phyloP scores from a whole-genome alignment of 2,797 vertebrate species.

The Microtus obscurus region DNA sequence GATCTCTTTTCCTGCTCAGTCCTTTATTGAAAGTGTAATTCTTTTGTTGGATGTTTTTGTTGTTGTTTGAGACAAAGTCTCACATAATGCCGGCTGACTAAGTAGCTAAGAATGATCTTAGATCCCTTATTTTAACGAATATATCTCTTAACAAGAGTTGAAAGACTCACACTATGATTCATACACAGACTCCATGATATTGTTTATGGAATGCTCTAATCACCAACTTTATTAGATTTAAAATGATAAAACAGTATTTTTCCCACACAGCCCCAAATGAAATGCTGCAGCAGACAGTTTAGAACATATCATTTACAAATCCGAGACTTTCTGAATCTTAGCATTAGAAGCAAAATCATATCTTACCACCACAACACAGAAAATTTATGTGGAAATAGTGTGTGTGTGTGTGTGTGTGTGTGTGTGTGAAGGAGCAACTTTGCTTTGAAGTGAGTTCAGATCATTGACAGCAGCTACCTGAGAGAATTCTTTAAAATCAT shows the following conservation, averaged over 20 bases:
- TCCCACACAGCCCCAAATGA: slow-evolving; percentile 28
- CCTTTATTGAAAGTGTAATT: background rate
- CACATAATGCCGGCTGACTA: background rate
- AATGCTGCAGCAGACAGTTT: slow-evolving; percentile 51
- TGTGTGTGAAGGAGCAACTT: slow-evolving; percentile 31
- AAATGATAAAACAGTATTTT: slow-evolving; percentile 14
- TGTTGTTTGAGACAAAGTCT: background rate
- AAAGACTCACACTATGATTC: background rate
- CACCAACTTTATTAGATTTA: slow-evolving; percentile 69
- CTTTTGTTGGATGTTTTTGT: background rate
- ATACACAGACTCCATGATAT: background rate
- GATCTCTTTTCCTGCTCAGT: background rate
- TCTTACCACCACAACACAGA: slow-evolving; percentile 22
- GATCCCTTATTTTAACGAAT: background rate
- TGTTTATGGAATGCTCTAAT: slow-evolving; percentile 52
- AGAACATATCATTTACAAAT: slow-evolving; percentile 23
- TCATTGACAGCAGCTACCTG: slow-evolving; percentile 62
- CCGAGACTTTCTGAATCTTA: slow-evolving; percentile 52
- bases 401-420: background rate
- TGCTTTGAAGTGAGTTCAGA: slow-evolving; percentile 46
- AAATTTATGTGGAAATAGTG: background rate
- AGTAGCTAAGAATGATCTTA: background rate
- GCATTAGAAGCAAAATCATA: slow-evolving; percentile 43
- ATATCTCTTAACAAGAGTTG: background rate
- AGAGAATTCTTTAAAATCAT: slow-evolving; percentile 41